Conservation (phyloP, 64 coral and sea anemone species). For the Anthopleura sola region DNA sequence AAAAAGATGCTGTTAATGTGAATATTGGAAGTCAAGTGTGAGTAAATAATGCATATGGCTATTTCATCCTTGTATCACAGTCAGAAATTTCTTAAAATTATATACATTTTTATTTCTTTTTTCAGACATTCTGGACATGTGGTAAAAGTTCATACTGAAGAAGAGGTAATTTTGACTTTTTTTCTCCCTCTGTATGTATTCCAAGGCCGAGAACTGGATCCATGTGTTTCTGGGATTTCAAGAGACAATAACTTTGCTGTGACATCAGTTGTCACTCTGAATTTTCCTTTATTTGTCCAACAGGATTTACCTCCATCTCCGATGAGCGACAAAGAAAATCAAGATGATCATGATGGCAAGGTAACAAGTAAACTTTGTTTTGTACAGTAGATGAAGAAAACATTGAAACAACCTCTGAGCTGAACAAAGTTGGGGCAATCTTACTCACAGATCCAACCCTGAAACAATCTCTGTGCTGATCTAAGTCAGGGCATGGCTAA, state of each 20-base stretch:
- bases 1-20: slow-evolving; percentile 48
- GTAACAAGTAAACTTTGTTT: not conserved
- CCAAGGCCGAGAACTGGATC: too few species aligned
- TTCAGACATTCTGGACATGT: not conserved
- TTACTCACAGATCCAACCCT: too few species aligned
- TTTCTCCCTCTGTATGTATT: too few species aligned
- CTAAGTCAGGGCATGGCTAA: too few species aligned
- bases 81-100: not conserved
- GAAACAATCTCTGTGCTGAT: too few species aligned
- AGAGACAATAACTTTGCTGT: not conserved
- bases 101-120: not conserved
- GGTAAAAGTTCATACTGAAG: not conserved
- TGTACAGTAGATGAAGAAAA: not conserved
- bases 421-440: too few species aligned
- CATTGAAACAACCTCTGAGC: too few species aligned
- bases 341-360: not conserved
- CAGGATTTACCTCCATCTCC: slow-evolving; percentile 26
- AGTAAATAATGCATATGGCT: not conserved
- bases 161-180: not conserved
- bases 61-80: too few species aligned
- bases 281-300: not conserved
- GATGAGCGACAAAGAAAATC: slow-evolving; percentile 41
- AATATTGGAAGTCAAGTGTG: slow-evolving; percentile 28
- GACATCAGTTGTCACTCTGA: not conserved
- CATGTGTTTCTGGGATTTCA: too few species aligned